Conservation (phyloP, 2,113 vertebrate species). For the Trogon melanurus region DNA sequence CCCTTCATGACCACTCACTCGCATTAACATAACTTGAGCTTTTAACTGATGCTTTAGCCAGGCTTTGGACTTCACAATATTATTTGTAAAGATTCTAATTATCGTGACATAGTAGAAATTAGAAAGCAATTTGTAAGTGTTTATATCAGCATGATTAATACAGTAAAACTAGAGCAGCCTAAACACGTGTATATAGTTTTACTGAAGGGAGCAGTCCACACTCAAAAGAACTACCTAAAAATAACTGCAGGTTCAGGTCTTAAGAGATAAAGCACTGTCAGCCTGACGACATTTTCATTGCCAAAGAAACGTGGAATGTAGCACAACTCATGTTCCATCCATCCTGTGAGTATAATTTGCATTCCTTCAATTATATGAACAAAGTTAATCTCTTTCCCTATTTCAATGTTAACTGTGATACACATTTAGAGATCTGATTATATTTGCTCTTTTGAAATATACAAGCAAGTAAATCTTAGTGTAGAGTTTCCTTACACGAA, state of each 20-base stretch:
- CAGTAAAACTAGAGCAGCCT: not conserved
- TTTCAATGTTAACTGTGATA: not conserved
- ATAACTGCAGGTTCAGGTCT: not conserved
- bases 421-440: not conserved
- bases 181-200: not conserved
- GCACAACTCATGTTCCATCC: not conserved
- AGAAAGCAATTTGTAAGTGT: slow-evolving; percentile 54
- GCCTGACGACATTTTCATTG: not conserved
- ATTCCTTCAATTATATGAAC: not conserved
- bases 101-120: slow-evolving; percentile 47
- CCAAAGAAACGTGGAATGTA: not conserved
- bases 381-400: not conserved
- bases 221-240: not conserved
- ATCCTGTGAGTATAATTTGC: not conserved
- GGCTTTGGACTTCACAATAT: slow-evolving; percentile 24
- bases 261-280: not conserved
- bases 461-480: not conserved
- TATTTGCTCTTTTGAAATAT: not conserved
- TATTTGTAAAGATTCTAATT: slow-evolving; percentile 61
- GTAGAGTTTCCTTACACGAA: not conserved
- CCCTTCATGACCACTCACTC: slow-evolving; percentile 61
- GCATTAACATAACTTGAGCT: slow-evolving; percentile 56
- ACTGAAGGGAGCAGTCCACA: not conserved
- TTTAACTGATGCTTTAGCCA: slow-evolving; percentile 51
- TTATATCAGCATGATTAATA: not conserved